Conservation (phyloP, 2,888 invertebrate genomes). For the Lamellibrachia satsuma region DNA sequence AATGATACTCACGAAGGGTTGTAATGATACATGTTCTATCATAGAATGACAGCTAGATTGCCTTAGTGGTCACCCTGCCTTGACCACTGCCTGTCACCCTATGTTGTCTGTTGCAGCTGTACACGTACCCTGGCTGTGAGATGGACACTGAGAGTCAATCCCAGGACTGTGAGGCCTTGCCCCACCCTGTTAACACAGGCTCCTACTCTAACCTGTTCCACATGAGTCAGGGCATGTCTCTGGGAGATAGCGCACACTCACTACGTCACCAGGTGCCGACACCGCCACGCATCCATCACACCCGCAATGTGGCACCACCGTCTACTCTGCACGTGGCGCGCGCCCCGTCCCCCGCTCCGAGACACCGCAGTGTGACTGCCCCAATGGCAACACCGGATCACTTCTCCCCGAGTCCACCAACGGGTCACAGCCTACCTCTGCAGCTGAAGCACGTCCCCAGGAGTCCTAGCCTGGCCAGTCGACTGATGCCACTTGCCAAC, state of each 20-base stretch:
- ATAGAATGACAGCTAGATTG: no score
- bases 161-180: conserved; percentile 36
- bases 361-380: conserved; percentile 20
- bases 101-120: not conserved
- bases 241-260: conserved; percentile 44
- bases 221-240: conserved; percentile 38
- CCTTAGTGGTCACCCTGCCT: not conserved
- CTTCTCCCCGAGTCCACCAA: conserved; percentile 34
- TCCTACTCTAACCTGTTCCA: conserved; percentile 43
- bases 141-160: conserved; percentile 37
- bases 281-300: not conserved
- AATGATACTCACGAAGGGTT: no score
- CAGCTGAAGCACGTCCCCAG: not conserved
- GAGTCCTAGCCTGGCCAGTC: conserved; percentile 25
- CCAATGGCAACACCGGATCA: conserved; percentile 36
- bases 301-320: conserved; percentile 8
- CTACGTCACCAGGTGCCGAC: conserved; percentile 35
- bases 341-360: conserved; percentile 26
- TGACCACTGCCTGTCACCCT: not conserved
- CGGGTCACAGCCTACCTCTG: conserved; percentile 21
- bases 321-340: conserved; percentile 28
- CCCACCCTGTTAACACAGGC: conserved; percentile 26
- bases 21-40: no score
- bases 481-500: conserved; percentile 34
- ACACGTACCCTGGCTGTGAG: conserved; percentile 22